phyloP scores from a whole-genome alignment of 1,140 invertebrate genomes.

The Aphelinus certus region DNA sequence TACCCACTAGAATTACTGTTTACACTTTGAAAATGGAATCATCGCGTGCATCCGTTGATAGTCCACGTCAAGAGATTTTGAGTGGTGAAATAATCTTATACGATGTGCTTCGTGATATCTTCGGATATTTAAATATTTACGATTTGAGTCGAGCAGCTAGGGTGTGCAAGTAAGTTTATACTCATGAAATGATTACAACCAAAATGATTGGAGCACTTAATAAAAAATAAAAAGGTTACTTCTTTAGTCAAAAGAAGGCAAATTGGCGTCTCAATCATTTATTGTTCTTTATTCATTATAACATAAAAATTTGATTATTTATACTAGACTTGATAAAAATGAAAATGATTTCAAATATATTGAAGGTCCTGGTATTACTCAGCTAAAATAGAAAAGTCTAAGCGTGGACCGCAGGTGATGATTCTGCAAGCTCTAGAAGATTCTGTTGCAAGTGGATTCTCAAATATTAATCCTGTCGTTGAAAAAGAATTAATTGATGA shows the following conservation, averaged over 20 bases:
- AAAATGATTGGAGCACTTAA: not conserved
- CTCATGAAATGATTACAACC: no score
- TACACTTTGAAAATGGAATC: no score
- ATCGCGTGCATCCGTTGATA: no score
- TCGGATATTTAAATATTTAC: slow-evolving; percentile 28
- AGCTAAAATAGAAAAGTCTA: slow-evolving; percentile 21
- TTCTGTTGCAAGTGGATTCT: slow-evolving; percentile 17
- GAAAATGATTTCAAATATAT: not conserved
- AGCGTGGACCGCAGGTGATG: slow-evolving; percentile 33
- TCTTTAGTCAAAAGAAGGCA: no score
- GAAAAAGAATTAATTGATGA: slow-evolving; percentile 14
- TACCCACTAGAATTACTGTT: no score
- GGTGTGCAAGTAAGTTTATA: slow-evolving; percentile 30
- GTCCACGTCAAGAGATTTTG: no score
- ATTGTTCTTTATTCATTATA: no score
- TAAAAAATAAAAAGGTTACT: no score
- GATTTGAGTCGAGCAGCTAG: slow-evolving; percentile 19
- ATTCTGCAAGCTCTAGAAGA: slow-evolving; percentile 33
- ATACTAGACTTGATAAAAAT: not conserved
- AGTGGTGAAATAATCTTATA: slow-evolving; percentile 27
- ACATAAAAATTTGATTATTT: no score
- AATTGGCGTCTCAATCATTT: no score
- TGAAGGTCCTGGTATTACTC: slow-evolving; percentile 27
- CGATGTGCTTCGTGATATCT: slow-evolving; percentile 22
- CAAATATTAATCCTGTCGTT: not conserved